A percentile compares a stretch with the other conserved stretches of the same genome.
These are phyloP conservation scores for Chelonia mydas DNA, from an alignment of 2,797 vertebrate species.

Conservation along the genomic window DNA sequence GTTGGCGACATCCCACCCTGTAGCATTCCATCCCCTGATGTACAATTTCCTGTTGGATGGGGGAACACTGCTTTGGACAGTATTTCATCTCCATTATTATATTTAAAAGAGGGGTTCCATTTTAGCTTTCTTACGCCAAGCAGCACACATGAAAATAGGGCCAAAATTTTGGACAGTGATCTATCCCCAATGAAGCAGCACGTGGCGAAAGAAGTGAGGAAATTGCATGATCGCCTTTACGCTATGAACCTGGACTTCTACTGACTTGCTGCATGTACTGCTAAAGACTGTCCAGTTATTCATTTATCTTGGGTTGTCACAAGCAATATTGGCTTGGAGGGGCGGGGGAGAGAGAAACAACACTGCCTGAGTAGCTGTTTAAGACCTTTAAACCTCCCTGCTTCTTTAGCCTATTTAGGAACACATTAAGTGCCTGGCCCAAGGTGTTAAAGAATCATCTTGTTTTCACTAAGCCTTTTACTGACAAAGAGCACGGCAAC, in stretches of 20 bases:
- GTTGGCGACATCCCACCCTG: not conserved
- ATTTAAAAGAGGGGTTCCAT: not conserved
- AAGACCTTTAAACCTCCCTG: not conserved
- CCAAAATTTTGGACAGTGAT: not conserved
- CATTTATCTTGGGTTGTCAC: not conserved
- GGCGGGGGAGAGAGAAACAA: not conserved
- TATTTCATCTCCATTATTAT: constrained; percentile 15
- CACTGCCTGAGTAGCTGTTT: not conserved
- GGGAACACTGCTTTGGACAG: not conserved
- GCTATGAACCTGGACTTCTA: not conserved
- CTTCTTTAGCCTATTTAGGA: not conserved
- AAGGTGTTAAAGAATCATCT: not conserved
- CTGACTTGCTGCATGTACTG: not conserved
- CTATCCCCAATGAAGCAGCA: not conserved
- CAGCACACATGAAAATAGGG: not conserved
- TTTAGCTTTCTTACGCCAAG: not conserved
- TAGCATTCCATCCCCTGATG: not conserved
- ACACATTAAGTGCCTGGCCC: not conserved
- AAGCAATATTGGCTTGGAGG: not conserved
- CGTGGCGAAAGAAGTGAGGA: not conserved
- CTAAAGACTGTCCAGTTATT: not conserved
- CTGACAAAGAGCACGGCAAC: not conserved
- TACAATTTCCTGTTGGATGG: constrained; percentile 1
- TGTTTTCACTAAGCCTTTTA: not conserved
- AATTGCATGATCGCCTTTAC: not conserved